Evolutionary conservation across 2,113 vertebrate genomes (phyloP).

Genomic region (Chlamydotis undulata): DNA sequence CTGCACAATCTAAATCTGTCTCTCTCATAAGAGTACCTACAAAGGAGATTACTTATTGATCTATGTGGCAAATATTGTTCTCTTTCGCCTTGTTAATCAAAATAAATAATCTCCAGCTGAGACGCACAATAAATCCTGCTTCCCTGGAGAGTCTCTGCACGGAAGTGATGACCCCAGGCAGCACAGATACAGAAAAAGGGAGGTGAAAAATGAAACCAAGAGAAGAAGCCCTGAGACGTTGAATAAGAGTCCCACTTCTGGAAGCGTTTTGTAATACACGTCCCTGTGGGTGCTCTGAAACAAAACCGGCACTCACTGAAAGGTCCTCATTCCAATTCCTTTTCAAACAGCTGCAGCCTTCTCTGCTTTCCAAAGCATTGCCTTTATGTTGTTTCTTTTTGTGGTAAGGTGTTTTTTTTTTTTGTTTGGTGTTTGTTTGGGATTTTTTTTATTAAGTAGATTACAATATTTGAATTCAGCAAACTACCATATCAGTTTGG

Average conservation of each 20-base stretch:
- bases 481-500: background rate
- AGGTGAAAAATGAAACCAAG: background rate
- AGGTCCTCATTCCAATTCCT: too few species aligned
- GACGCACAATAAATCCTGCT: conserved; percentile 5
- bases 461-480: background rate
- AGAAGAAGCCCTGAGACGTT: background rate
- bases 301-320: background rate
- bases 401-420: background rate
- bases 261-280: background rate
- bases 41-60: conserved; percentile 42
- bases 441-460: background rate
- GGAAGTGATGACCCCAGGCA: background rate
- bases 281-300: background rate
- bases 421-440: background rate
- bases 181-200: background rate
- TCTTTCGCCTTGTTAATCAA: conserved; percentile 4
- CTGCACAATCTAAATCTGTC: background rate
- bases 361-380: background rate
- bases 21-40: background rate
- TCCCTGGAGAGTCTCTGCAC: background rate
- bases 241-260: background rate
- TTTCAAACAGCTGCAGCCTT: background rate
- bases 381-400: too few species aligned
- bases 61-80: background rate
- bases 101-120: conserved; percentile 14